A percentile compares a stretch with the other conserved stretches of the same genome.
Evolutionary conservation across 92 coral and sea anemone genomes (phyloP).

Genomic region (Ricordea florida): DNA sequence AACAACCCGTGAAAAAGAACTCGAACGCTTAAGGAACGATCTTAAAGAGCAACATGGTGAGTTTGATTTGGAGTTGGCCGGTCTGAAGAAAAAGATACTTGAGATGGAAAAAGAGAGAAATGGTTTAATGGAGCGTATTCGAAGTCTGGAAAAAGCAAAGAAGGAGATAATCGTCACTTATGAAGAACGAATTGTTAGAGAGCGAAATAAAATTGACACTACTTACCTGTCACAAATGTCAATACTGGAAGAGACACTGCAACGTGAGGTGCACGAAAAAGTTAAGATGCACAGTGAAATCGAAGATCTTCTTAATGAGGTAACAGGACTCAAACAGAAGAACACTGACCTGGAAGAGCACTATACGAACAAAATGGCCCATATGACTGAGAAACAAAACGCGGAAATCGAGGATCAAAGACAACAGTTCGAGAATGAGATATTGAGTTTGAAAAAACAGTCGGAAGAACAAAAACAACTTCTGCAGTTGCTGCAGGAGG

Average conservation of each 20-base stretch:
- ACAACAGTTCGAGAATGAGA: slow-evolving; percentile 24
- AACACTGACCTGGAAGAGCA: slow-evolving; percentile 30
- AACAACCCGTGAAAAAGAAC: background rate
- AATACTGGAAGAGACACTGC: slow-evolving; percentile 31
- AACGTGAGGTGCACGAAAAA: slow-evolving; percentile 41
- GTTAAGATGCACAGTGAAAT: slow-evolving; percentile 21
- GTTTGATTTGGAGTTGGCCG: background rate
- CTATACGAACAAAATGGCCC: slow-evolving; percentile 26
- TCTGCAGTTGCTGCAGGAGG: slow-evolving; percentile 17
- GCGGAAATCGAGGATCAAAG: slow-evolving; percentile 39
- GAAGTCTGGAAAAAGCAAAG: background rate
- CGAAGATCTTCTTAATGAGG: slow-evolving; percentile 44
- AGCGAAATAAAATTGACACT: slow-evolving; percentile 7
- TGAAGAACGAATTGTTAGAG: slow-evolving; percentile 15
- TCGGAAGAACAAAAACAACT: slow-evolving; percentile 35
- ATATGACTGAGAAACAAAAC: slow-evolving; percentile 11
- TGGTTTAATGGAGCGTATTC: background rate
- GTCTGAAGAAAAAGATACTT: background rate
- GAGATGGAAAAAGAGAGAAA: slow-evolving; percentile 12
- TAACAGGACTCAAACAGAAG: slow-evolving; percentile 40
- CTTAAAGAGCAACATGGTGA: slow-evolving; percentile 1
- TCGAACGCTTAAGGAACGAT: background rate
- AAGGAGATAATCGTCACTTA: background rate
- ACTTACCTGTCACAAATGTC: slow-evolving; percentile 32
- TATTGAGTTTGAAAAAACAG: slow-evolving; percentile 6